phyloP scores from a whole-genome alignment of 1,140 invertebrate species.

The Neodiprion lecontei region DNA sequence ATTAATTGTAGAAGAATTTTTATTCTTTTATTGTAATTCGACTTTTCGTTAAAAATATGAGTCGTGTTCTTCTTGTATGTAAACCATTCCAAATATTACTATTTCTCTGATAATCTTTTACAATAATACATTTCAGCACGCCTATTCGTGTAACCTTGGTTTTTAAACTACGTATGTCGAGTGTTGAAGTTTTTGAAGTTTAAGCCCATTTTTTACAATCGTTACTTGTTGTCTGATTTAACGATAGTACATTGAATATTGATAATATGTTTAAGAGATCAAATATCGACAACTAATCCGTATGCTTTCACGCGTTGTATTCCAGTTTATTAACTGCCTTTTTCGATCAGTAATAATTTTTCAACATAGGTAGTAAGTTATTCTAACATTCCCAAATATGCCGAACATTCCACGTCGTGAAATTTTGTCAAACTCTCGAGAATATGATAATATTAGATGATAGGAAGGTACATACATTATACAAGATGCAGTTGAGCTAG shows the following conservation, averaged over 20 bases:
- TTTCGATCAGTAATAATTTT: background rate
- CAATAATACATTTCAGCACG: constrained; percentile 24
- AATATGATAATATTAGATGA: too few species aligned
- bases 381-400: too few species aligned
- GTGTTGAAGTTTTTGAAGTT: constrained; percentile 59
- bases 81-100: constrained; percentile 36
- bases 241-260: constrained; percentile 38
- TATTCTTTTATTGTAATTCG: background rate
- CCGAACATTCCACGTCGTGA: too few species aligned
- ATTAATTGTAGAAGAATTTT: constrained; percentile 18
- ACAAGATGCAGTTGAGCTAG: too few species aligned
- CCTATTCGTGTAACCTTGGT: constrained; percentile 45
- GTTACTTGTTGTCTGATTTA: constrained; percentile 53
- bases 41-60: background rate
- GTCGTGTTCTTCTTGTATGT: constrained; percentile 32
- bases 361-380: background rate
- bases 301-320: background rate
- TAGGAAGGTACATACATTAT: too few species aligned
- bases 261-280: background rate
- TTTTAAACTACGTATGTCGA: constrained; percentile 43
- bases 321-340: background rate
- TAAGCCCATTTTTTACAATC: constrained; percentile 52
- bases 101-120: constrained; percentile 22
- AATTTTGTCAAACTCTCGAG: too few species aligned
- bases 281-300: background rate